Percentiles rank a stretch among this genome's conserved stretches.
These are phyloP conservation scores for Margarornis squamiger DNA, from an alignment of 2,797 vertebrate species.

Conservation along the genomic window DNA sequence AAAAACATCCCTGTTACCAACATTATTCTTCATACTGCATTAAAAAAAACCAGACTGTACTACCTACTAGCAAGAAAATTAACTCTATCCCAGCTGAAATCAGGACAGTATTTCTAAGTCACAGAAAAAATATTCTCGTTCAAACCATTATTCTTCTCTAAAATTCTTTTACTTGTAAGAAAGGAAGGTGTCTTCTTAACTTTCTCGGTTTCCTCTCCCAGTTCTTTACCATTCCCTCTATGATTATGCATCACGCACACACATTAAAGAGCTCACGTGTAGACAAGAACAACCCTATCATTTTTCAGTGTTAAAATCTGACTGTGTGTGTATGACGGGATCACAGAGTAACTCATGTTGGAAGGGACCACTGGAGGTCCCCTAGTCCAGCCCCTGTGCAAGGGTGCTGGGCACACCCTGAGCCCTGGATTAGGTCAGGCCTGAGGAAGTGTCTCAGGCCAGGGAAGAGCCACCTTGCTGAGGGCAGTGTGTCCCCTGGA, in stretches of 20 bases:
- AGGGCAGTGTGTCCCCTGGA: fast-evolving
- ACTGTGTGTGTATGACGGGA: not conserved
- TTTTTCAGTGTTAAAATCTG: not conserved
- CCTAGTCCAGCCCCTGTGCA: fast-evolving
- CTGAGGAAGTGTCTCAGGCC: not conserved
- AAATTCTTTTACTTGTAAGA: not conserved
- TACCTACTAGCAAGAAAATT: not conserved
- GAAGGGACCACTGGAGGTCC: not conserved
- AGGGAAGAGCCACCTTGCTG: not conserved
- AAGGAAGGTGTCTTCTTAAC: not conserved
- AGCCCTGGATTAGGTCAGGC: not conserved
- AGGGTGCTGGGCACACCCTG: not conserved
- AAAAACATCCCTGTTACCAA: not conserved
- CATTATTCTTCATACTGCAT: not conserved
- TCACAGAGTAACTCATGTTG: not conserved
- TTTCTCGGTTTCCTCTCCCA: not conserved
- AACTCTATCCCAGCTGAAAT: not conserved
- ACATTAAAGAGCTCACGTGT: not conserved
- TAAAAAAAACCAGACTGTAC: not conserved
- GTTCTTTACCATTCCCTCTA: not conserved
- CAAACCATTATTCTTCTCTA: not conserved
- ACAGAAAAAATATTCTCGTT: not conserved
- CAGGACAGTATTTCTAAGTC: not conserved
- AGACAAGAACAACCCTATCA: not conserved
- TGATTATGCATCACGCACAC: not conserved